Percentiles rank a stretch among this genome's conserved stretches.
Evolutionary conservation across 2,797 vertebrate genomes (phyloP).

Genomic region (Diplodus puntazzo): DNA sequence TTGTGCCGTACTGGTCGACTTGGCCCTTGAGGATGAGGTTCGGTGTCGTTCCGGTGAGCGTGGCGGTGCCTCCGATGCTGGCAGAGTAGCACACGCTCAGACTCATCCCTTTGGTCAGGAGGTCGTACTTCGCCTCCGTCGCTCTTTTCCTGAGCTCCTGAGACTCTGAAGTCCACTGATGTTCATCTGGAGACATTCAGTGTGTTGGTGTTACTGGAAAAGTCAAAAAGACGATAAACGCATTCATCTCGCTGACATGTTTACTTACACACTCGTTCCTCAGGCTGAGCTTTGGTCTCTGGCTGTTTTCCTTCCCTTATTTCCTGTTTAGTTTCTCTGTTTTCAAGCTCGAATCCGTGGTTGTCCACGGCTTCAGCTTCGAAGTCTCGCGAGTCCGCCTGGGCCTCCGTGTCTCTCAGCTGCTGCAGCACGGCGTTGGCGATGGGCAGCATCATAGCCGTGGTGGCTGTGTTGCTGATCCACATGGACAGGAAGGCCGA

Average conservation of each 20-base stretch:
- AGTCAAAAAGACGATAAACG: background rate
- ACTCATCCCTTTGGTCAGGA: conserved; percentile 90
- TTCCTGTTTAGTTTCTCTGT: conserved; percentile 14
- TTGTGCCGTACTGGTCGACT: conserved; percentile 86
- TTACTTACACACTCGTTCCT: conserved; percentile 52
- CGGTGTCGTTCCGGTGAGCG: conserved; percentile 93
- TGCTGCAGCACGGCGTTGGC: conserved; percentile 90
- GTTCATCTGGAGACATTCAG: conserved; percentile 54
- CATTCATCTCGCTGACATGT: background rate
- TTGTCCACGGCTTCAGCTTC: conserved; percentile 60
- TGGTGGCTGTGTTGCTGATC: conserved; percentile 97
- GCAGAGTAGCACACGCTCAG: conserved; percentile 92
- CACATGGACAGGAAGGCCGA: conserved; percentile 98
- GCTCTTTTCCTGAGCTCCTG: conserved; percentile 50
- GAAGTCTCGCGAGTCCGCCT: conserved; percentile 62
- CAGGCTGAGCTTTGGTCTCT: conserved; percentile 15
- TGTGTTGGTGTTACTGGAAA: background rate
- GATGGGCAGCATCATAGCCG: conserved; percentile 98
- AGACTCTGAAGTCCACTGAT: background rate
- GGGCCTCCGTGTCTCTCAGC: conserved; percentile 83
- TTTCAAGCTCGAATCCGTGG: conserved; percentile 69
- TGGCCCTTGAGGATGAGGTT: conserved; percentile 96
- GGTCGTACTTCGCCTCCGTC: conserved; percentile 78
- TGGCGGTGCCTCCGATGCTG: conserved; percentile 95
- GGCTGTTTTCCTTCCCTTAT: conserved; percentile 38